Percentiles rank a stretch among this genome's conserved stretches.
These are phyloP conservation scores for Pao palembangensis DNA, from an alignment of 2,113 vertebrate genomes.

Conservation along the genomic window DNA sequence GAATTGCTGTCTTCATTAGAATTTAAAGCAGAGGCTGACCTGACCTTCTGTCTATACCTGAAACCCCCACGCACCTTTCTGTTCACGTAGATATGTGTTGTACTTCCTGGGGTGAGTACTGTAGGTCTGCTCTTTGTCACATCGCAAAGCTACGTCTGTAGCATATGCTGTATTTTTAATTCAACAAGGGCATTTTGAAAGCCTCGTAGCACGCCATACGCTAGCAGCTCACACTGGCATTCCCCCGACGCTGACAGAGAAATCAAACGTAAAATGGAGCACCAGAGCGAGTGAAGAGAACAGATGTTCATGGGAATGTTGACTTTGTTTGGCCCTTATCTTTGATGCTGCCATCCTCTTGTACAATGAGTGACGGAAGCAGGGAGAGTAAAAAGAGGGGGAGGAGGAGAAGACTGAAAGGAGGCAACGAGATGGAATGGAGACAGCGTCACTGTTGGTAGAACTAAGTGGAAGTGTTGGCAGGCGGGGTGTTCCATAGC, in stretches of 20 bases:
- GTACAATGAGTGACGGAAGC: slow-evolving; percentile 56
- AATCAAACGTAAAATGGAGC: slow-evolving; percentile 71
- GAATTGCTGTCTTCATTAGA: slow-evolving; percentile 32
- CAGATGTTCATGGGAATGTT: slow-evolving; percentile 71
- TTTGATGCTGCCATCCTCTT: slow-evolving; percentile 56
- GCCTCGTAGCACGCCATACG: slow-evolving; percentile 59
- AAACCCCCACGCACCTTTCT: too few species aligned
- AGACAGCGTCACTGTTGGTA: slow-evolving; percentile 48
- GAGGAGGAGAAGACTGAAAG: slow-evolving; percentile 14
- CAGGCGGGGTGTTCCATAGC: slow-evolving; percentile 56
- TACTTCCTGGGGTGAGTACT: slow-evolving; percentile 45
- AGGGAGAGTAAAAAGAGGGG: slow-evolving; percentile 18
- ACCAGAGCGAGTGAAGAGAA: slow-evolving; percentile 59
- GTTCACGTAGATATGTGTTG: neutral
- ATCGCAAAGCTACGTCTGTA: slow-evolving; percentile 48
- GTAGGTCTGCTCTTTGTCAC: slow-evolving; percentile 50
- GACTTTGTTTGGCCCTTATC: slow-evolving; percentile 70
- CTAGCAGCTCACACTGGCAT: slow-evolving; percentile 50
- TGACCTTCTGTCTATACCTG: neutral
- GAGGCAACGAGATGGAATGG: slow-evolving; percentile 31
- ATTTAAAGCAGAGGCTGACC: slow-evolving; percentile 28
- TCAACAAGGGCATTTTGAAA: slow-evolving; percentile 56
- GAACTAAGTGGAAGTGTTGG: slow-evolving; percentile 59
- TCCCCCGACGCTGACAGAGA: slow-evolving; percentile 64
- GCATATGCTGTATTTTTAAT: slow-evolving; percentile 69